Percentiles rank a stretch among this genome's conserved stretches.
These are phyloP conservation scores for Nemoura dubitans DNA, from an alignment of 2,888 invertebrate genomes.

Conservation along the genomic window DNA sequence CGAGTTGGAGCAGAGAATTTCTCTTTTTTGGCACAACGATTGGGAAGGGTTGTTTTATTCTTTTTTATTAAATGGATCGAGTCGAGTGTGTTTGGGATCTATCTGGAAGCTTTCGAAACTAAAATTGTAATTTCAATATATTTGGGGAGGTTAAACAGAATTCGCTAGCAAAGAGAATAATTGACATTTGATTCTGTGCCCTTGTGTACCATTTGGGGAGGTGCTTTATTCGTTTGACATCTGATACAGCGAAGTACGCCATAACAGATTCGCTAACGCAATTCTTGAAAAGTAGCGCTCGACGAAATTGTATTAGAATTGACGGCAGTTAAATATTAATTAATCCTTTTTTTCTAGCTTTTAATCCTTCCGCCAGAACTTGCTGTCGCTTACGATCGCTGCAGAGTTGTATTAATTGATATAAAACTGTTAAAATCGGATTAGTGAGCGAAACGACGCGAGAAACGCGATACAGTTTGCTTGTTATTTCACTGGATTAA, in stretches of 20 bases:
- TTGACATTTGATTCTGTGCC: background rate
- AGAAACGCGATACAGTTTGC: background rate
- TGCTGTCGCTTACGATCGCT: background rate
- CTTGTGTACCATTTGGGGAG: background rate
- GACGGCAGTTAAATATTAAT: background rate
- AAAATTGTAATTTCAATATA: background rate
- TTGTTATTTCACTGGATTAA: slow-evolving; percentile 1
- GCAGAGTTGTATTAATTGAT: slow-evolving; percentile 13
- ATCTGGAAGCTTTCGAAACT: background rate
- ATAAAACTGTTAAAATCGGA: slow-evolving; percentile 28
- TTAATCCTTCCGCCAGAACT: background rate
- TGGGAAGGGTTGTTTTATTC: background rate
- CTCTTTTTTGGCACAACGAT: background rate
- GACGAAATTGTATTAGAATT: background rate
- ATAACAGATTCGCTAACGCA: background rate
- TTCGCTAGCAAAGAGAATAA: background rate
- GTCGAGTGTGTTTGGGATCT: background rate
- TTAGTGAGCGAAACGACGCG: background rate
- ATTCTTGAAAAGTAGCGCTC: background rate
- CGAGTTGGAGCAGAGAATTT: background rate
- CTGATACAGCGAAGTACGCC: background rate
- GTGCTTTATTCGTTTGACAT: background rate
- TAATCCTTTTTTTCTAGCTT: background rate
- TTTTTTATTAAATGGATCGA: background rate
- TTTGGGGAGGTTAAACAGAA: background rate